phyloP scores from a whole-genome alignment of 2,797 vertebrate species.

The Astyanax mexicanus region DNA sequence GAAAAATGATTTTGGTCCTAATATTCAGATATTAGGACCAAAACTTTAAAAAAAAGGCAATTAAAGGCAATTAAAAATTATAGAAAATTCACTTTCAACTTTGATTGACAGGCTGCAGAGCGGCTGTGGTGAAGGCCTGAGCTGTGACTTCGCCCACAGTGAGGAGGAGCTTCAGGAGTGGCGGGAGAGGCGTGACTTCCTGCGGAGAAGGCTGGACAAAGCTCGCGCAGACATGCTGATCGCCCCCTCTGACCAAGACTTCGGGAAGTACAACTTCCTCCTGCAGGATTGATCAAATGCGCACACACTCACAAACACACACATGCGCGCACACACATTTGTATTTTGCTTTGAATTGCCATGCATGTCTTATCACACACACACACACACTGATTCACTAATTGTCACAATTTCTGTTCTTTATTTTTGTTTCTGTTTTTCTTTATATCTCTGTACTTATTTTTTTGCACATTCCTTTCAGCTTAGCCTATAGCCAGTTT shows the following conservation, averaged over 20 bases:
- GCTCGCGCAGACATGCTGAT: conserved; percentile 93
- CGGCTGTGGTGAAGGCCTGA: conserved; percentile 84
- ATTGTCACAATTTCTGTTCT: background rate
- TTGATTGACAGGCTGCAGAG: conserved; percentile 67
- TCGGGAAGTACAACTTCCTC: conserved; percentile 95
- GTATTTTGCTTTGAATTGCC: conserved; percentile 5
- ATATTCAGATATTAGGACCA: no score
- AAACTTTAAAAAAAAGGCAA: no score
- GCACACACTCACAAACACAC: background rate
- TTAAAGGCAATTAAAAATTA: no score
- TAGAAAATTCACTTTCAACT: no score
- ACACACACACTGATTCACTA: background rate
- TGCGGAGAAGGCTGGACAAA: conserved; percentile 88
- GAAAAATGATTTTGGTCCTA: no score
- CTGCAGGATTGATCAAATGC: conserved; percentile 78
- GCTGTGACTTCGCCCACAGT: conserved; percentile 91
- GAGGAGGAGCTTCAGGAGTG: conserved; percentile 91
- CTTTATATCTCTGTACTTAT: conserved; percentile 1
- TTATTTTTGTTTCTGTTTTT: background rate
- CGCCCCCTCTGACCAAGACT: conserved; percentile 87
- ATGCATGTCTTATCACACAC: background rate
- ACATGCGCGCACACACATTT: background rate
- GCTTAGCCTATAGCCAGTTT: background rate
- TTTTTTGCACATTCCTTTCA: conserved; percentile 1
- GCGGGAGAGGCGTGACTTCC: conserved; percentile 86